phyloP scores from a whole-genome alignment of 2,888 invertebrate genomes.

The Lapara coniferarum region DNA sequence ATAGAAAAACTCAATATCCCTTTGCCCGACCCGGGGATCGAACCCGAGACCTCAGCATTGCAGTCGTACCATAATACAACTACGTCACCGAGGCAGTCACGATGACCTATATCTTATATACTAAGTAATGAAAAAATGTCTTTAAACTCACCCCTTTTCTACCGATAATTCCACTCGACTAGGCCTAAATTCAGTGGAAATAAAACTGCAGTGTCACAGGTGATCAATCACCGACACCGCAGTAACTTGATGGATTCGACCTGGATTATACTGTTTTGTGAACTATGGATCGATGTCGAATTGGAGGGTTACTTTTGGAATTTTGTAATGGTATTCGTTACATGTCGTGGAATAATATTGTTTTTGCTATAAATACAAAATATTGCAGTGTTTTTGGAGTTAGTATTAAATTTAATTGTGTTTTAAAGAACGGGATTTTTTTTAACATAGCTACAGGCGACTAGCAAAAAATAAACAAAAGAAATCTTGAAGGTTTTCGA shows the following conservation, averaged over 20 bases:
- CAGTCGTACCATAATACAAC: no score
- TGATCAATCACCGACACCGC: conserved; percentile 43
- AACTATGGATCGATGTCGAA: conserved; percentile 23
- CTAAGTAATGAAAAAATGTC: neutral
- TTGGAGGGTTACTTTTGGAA: neutral
- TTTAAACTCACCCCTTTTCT: neutral
- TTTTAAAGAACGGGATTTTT: neutral
- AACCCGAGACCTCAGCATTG: no score
- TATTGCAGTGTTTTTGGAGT: no score
- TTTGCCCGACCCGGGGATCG: no score
- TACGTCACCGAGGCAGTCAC: no score
- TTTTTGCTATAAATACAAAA: no score
- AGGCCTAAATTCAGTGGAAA: conserved; percentile 22
- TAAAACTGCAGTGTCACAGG: conserved; percentile 34
- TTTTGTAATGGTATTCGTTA: neutral
- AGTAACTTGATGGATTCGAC: conserved; percentile 43
- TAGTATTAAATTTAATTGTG: neutral
- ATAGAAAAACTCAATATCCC: no score
- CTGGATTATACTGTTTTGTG: conserved; percentile 38
- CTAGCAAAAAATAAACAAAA: no score
- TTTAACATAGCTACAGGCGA: no score
- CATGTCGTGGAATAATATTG: no score
- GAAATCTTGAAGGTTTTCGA: neutral
- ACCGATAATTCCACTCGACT: conserved; percentile 12
- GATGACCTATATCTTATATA: no score